These are phyloP conservation scores for Allolobophora icterica DNA, from an alignment of 2,888 invertebrate genomes.

Conservation along the genomic window DNA sequence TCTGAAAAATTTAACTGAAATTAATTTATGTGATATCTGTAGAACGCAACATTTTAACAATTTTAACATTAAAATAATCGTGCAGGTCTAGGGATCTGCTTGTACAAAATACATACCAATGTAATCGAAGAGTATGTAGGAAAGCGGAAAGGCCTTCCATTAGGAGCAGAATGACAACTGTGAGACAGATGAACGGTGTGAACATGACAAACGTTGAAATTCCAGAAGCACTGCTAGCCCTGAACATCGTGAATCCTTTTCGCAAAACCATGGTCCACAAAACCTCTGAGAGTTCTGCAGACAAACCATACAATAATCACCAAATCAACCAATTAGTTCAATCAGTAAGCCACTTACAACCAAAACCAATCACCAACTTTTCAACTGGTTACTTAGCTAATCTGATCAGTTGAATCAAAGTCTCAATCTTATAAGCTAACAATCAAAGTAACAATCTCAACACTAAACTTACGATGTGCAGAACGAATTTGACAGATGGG, in stretches of 20 bases:
- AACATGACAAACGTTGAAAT: slow-evolving; percentile 83
- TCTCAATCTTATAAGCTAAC: not conserved
- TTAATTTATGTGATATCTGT: too few species aligned
- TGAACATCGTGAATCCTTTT: slow-evolving; percentile 76
- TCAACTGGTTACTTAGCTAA: not conserved
- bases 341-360: not conserved
- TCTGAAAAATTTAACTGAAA: not conserved
- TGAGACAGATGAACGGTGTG: slow-evolving; percentile 89
- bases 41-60: not conserved
- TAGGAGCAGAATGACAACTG: slow-evolving; percentile 89
- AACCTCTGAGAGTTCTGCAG: slow-evolving; percentile 82
- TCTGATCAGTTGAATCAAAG: not conserved
- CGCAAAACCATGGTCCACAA: slow-evolving; percentile 82
- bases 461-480: not conserved
- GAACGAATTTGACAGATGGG: not conserved
- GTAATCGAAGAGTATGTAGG: slow-evolving; percentile 95
- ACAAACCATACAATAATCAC: not conserved
- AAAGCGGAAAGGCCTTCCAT: slow-evolving; percentile 99
- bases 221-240: slow-evolving; percentile 58
- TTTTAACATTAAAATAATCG: not conserved
- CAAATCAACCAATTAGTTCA: not conserved
- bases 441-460: not conserved
- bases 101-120: slow-evolving; percentile 75
- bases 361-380: not conserved
- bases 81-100: not conserved